These are phyloP conservation scores for Callinectes sapidus DNA, from an alignment of 2,888 invertebrate species.

Conservation along the genomic window DNA sequence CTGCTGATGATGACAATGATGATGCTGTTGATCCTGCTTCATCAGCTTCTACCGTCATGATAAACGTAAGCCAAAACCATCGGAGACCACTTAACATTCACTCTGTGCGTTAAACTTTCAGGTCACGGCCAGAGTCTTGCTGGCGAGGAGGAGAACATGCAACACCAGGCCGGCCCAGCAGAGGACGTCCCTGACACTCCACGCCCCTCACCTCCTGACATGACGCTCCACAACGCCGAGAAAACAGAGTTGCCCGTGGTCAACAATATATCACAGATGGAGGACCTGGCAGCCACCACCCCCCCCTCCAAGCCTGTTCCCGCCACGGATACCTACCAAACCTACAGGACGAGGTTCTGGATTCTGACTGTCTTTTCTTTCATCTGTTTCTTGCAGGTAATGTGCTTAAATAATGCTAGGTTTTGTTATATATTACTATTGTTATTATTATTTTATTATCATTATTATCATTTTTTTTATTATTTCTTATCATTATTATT, in stretches of 20 bases:
- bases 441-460: no score
- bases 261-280: background rate
- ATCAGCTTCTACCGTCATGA: no score
- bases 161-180: background rate
- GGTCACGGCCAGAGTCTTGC: background rate
- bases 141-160: background rate
- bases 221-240: background rate
- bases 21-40: no score
- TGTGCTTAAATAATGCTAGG: no score
- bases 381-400: slow-evolving; percentile 58
- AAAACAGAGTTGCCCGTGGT: background rate
- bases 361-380: slow-evolving; percentile 52
- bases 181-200: background rate
- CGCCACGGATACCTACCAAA: background rate
- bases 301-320: background rate
- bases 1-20: no score
- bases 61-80: background rate
- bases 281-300: background rate
- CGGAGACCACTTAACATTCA: background rate
- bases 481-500: no score
- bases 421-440: no score
- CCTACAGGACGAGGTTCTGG: slow-evolving; percentile 53
- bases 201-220: background rate
- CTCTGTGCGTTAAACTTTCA: background rate
- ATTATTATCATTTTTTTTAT: no score